Evolutionary conservation across 2,888 invertebrate genomes (phyloP).

Genomic region (Sminthurinus aureus): DNA sequence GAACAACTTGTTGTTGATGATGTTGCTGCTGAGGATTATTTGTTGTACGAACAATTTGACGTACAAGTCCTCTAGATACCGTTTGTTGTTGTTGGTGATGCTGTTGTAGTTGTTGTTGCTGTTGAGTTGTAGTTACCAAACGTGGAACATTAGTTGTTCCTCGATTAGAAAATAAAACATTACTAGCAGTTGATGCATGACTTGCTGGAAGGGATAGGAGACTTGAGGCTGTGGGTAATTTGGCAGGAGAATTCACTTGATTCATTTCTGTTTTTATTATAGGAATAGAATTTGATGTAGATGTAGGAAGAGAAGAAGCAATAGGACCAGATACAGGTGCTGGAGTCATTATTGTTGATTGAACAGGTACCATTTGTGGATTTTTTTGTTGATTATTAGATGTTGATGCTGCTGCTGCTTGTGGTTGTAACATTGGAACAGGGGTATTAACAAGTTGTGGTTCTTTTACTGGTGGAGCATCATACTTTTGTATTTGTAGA

Average conservation of each 20-base stretch:
- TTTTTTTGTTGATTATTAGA: too few relatives aligned
- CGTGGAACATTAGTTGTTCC: constrained; percentile 28
- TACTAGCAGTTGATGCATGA: constrained; percentile 37
- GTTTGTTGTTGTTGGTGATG: too few relatives aligned
- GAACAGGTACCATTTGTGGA: constrained; percentile 3
- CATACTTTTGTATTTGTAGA: constrained; percentile 80
- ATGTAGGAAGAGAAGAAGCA: neutral
- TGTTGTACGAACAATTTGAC: constrained; percentile 27
- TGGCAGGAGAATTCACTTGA: constrained; percentile 47
- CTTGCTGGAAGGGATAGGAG: constrained; percentile 42
- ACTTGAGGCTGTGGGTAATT: constrained; percentile 53
- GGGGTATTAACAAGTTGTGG: neutral
- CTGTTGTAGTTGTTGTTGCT: too few relatives aligned
- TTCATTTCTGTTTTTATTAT: constrained; percentile 58
- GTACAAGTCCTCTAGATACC: neutral
- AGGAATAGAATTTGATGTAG: constrained; percentile 61
- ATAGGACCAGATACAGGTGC: neutral
- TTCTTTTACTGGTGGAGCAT: constrained; percentile 67
- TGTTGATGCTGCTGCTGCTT: too few relatives aligned
- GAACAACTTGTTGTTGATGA: constrained; percentile 45
- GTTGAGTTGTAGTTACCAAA: neutral
- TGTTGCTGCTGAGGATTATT: constrained; percentile 40
- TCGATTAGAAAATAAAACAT: constrained; percentile 47
- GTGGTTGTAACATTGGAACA: constrained; percentile 26
- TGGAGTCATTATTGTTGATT: neutral